These are phyloP conservation scores for Drosophila serrata DNA, from an alignment of 1,140 invertebrate species.

Conservation along the genomic window DNA sequence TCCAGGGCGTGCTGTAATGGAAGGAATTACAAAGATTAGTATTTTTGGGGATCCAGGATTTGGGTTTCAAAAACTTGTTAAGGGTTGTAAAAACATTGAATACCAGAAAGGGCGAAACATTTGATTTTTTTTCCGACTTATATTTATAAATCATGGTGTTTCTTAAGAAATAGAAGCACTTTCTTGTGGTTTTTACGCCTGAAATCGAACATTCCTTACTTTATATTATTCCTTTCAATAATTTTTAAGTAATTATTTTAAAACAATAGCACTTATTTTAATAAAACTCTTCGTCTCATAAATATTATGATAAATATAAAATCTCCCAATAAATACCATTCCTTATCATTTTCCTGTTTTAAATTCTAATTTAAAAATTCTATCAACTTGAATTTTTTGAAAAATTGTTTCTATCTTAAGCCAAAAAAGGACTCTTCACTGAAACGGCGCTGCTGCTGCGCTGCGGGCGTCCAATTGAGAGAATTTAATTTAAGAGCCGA, in stretches of 20 bases:
- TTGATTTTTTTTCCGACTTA: neutral
- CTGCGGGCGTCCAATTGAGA: slow-evolving; percentile 55
- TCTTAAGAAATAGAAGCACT: neutral
- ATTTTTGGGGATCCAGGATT: slow-evolving; percentile 9
- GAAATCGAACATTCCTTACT: too few relatives aligned
- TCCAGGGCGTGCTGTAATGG: slow-evolving; percentile 60
- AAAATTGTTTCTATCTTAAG: neutral
- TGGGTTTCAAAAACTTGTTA: neutral
- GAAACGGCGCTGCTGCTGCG: slow-evolving; percentile 9
- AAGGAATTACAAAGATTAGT: slow-evolving; percentile 39
- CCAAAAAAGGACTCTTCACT: slow-evolving; percentile 8
- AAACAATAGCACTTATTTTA: too few relatives aligned
- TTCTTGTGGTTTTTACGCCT: neutral
- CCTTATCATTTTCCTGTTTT: neutral
- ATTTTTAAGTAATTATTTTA: too few relatives aligned
- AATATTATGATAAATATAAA: neutral
- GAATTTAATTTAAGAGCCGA: slow-evolving; percentile 79
- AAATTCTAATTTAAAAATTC: neutral
- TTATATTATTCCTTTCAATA: too few relatives aligned
- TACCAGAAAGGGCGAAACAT: neutral
- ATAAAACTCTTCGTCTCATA: too few relatives aligned
- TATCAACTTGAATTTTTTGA: neutral
- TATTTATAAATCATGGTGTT: neutral
- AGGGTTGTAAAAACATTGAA: neutral
- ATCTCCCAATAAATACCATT: neutral